Percentiles rank a stretch among this genome's conserved stretches.
These are phyloP conservation scores for Dryocosmus kuriphilus DNA, from an alignment of 2,888 invertebrate genomes.

Conservation along the genomic window DNA sequence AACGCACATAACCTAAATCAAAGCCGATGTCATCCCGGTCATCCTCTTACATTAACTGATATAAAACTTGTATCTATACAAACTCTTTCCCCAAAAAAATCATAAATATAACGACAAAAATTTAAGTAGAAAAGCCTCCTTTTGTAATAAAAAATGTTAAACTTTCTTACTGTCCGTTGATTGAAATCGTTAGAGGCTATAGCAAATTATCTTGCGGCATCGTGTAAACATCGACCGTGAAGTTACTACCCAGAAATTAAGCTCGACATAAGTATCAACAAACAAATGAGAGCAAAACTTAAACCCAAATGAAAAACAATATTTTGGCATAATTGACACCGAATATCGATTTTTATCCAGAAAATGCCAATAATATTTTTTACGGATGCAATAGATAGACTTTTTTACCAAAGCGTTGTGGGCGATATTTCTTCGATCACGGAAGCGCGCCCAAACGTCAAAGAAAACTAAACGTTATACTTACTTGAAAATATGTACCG, in stretches of 20 bases:
- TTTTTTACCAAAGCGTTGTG: conserved; percentile 5
- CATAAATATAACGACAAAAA: neutral
- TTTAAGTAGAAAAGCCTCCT: neutral
- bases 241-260: neutral
- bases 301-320: neutral
- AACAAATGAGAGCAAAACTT: neutral
- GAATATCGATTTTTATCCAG: neutral
- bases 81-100: neutral
- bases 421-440: neutral
- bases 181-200: neutral
- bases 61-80: neutral
- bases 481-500: conserved; percentile 22
- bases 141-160: neutral
- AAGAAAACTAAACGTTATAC: neutral
- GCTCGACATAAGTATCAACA: neutral
- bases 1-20: neutral
- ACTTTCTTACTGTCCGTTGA: neutral
- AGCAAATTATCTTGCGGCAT: neutral
- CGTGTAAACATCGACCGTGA: conserved; percentile 1
- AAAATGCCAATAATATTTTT: neutral
- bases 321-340: neutral
- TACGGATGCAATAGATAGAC: neutral
- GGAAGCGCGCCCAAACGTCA: conserved; percentile 13
- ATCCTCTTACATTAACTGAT: neutral
- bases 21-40: neutral